Base-by-base conservation (phyloP, 2,888 invertebrate species). In the Alcis repandata region DNA sequence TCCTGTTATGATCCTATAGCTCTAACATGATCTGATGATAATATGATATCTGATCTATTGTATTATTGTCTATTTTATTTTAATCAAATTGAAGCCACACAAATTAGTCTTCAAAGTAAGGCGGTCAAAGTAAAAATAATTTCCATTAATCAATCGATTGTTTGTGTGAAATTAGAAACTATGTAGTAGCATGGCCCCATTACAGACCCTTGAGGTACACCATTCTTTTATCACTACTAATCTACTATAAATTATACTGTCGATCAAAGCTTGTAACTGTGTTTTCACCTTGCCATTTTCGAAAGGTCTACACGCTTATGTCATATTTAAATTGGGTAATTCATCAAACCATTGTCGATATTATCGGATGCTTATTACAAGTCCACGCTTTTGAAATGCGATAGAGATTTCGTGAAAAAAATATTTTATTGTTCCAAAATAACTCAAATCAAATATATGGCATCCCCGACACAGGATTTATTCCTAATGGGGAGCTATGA, bases 211-310 rank as follows among this genome's bases (percentile, higher is more conserved):
- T 67, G 63, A 38, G 38, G 61, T 46, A 63, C 60, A 51, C 68
- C 67, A 48, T 17, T 51, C 38, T 60, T 20, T 59, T 59, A 70
- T 65, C 62, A 10, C 22, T 51, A n/a, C 40, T 41, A 57, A 65
- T 59, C 57, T 58, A 59, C 49, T 20, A 48, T 45, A n/a, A n/a
- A n/a, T n/a, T n/a, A 45, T 19, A 45, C 27, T 52, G 67, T 61
- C 38, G 40, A 54, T 64, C 9, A 27, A 59, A 62, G 63, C 63
- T 56, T 59, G 63, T 68, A 63, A 57, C 62, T 61, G 27, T n/a
- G 52, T 68, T 69, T 72, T 75, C 69, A 75, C 76, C 76, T 78
- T 75, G 77, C 74, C 71, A 75, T 77, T 75, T 74, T 56, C 17
- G 62, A 72, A 76, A 72, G 69, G 71, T 72, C 67, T 73, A 41